Conservation (phyloP, 2,888 invertebrate genomes). For the Celastrina argiolus region DNA sequence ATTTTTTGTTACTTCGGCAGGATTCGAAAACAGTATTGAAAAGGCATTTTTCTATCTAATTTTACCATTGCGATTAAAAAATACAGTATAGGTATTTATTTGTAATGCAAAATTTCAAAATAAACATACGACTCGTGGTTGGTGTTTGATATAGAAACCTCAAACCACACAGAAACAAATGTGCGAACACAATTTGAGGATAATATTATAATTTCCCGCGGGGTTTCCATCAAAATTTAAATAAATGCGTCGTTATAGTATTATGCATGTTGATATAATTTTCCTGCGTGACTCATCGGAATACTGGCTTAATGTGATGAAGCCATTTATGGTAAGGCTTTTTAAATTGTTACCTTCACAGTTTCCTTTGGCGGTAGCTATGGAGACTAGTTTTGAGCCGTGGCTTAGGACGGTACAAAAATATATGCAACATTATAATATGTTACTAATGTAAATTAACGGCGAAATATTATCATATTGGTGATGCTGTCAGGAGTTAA, state of each 20-base stretch:
- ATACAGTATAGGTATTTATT: too few species aligned
- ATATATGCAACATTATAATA: too few species aligned
- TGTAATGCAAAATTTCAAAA: too few species aligned
- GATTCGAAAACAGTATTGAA: too few species aligned
- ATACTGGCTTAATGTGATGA: neutral
- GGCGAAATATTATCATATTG: too few species aligned
- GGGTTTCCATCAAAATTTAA: neutral
- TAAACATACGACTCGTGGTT: too few species aligned
- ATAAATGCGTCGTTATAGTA: neutral
- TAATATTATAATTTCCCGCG: neutral
- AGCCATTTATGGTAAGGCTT: neutral
- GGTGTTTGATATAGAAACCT: neutral
- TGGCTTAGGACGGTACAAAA: too few species aligned
- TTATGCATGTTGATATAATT: neutral
- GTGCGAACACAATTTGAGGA: neutral
- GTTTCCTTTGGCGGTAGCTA: neutral
- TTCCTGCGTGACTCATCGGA: constrained; percentile 7
- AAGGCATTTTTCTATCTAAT: too few species aligned
- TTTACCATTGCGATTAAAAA: too few species aligned
- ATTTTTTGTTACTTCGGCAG: too few species aligned
- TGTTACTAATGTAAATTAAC: too few species aligned
- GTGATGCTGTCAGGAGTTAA: too few species aligned
- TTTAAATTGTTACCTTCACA: neutral
- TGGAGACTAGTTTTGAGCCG: neutral
- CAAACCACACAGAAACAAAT: neutral